Percentiles rank a stretch among this genome's conserved stretches.
Conservation (phyloP, 2,113 vertebrate genomes). For the Hemiscyllium ocellatum region DNA sequence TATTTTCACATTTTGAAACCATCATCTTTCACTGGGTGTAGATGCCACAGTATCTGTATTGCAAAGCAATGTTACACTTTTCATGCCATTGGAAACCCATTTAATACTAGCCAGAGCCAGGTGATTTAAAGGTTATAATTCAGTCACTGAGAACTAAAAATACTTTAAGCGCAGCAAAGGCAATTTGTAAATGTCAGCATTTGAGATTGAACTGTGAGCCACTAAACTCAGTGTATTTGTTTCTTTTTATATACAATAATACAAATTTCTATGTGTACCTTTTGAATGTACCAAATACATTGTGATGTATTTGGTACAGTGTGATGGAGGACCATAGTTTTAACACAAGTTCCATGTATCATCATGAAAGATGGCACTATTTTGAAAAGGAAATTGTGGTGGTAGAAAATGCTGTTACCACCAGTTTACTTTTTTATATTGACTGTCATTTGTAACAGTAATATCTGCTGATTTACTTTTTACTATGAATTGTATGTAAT, state of each 20-base stretch:
- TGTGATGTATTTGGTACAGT: too few species aligned
- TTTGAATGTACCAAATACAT: background rate
- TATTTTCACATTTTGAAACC: background rate
- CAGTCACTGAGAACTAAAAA: background rate
- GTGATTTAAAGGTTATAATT: constrained; percentile 3
- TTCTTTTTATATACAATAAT: background rate
- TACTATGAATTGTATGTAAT: background rate
- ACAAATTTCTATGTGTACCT: background rate
- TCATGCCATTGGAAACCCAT: background rate
- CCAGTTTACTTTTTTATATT: background rate
- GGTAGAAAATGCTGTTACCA: background rate
- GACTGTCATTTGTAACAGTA: background rate
- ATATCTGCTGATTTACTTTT: background rate
- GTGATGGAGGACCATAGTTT: background rate
- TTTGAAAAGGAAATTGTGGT: background rate
- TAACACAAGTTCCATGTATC: background rate
- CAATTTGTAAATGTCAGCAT: background rate
- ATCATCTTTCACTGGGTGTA: background rate
- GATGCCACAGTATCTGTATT: background rate
- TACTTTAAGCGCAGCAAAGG: background rate
- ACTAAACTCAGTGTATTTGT: constrained; percentile 6
- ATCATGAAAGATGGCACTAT: background rate
- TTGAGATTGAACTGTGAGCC: background rate
- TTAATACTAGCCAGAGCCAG: background rate
- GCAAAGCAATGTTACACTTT: background rate